phyloP scores from a whole-genome alignment of 2,113 vertebrate species.

The Neogobius melanostomus region DNA sequence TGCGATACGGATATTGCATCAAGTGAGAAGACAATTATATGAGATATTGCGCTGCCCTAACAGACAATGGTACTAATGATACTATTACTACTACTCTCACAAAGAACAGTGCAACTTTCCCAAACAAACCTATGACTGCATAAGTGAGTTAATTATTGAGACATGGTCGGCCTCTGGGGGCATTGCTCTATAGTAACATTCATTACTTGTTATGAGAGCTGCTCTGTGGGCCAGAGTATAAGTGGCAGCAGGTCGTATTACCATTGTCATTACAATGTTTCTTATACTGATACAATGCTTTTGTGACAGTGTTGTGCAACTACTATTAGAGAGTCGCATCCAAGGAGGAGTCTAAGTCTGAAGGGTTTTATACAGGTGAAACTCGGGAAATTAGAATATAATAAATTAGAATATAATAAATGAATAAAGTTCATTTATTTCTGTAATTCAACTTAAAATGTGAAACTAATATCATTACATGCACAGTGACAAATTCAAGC shows the following conservation, averaged over 20 bases:
- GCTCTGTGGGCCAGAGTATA: constrained; percentile 35
- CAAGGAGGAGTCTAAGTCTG: background rate
- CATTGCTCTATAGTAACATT: background rate
- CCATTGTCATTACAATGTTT: constrained; percentile 51
- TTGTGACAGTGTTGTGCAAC: constrained; percentile 48
- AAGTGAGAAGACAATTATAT: too few species aligned
- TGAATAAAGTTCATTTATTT: too few species aligned
- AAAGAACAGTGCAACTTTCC: background rate
- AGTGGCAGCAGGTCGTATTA: constrained; percentile 57
- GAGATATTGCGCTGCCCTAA: too few species aligned
- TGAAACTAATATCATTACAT: too few species aligned
- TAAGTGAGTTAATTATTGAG: background rate
- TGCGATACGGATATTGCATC: too few species aligned
- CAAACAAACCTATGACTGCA: background rate
- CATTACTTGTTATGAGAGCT: constrained; percentile 28
- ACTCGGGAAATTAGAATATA: too few species aligned
- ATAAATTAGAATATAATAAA: too few species aligned
- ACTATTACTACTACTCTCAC: background rate
- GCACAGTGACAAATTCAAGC: too few species aligned
- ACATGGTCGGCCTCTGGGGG: background rate
- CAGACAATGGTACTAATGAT: too few species aligned
- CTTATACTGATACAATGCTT: constrained; percentile 44
- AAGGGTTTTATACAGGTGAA: too few species aligned
- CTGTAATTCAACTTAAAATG: too few species aligned
- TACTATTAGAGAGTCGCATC: constrained; percentile 21